phyloP scores from a whole-genome alignment of 2,888 invertebrate species.

The Rhopalosiphum nymphaeae region DNA sequence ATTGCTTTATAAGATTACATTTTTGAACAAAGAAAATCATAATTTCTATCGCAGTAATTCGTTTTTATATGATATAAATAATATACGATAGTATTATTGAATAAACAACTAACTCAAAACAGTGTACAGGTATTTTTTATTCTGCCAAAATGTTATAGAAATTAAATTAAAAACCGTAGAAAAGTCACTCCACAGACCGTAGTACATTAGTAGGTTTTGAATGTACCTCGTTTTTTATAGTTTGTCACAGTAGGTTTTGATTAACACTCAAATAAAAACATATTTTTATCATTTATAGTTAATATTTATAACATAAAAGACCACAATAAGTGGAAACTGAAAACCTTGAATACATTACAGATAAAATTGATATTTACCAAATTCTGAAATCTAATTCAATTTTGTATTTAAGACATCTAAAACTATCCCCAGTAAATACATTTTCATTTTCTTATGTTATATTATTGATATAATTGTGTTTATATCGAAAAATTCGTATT shows the following conservation, averaged over 20 bases:
- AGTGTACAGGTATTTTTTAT: background rate
- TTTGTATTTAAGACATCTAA: background rate
- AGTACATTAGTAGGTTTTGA: background rate
- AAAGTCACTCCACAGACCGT: background rate
- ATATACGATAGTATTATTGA: background rate
- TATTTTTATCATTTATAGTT: background rate
- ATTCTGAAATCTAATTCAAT: background rate
- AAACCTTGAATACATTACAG: background rate
- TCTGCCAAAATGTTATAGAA: background rate
- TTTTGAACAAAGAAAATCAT: background rate
- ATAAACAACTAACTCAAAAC: background rate
- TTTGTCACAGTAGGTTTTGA: background rate
- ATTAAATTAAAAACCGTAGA: background rate
- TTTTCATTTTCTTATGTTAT: background rate
- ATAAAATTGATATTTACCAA: background rate
- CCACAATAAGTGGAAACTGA: background rate
- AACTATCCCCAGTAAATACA: background rate
- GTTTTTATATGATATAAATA: background rate
- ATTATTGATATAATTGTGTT: background rate
- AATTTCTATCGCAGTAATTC: background rate
- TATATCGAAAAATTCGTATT: background rate
- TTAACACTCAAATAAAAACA: background rate
- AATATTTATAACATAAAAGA: background rate
- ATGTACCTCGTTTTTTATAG: background rate
- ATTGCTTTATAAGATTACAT: background rate